Evolutionary conservation across 2,797 vertebrate species (phyloP).

Genomic region (Fringilla coelebs): DNA sequence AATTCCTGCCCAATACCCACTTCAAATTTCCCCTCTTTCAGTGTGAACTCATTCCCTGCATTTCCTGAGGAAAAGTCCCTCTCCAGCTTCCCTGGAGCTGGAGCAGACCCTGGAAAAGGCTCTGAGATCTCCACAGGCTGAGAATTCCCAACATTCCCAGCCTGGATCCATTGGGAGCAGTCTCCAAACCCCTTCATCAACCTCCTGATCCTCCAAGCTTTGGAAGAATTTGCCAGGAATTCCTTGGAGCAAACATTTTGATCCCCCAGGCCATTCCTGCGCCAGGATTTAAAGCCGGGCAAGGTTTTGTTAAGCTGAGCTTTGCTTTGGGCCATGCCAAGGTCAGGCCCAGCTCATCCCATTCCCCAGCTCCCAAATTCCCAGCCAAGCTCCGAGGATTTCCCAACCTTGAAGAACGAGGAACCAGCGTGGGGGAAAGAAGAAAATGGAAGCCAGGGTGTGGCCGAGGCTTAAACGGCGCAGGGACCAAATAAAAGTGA

Average conservation of each 20-base stretch:
- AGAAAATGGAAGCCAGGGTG: background rate
- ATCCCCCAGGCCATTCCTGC: too few species aligned
- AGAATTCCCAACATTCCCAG: background rate
- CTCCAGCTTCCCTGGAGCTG: background rate
- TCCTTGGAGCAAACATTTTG: background rate
- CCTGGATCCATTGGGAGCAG: too few species aligned
- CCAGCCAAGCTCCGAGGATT: rapidly evolving
- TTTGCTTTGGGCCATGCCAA: background rate
- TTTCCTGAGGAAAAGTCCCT: background rate
- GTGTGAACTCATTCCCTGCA: too few species aligned
- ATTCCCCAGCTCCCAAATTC: background rate
- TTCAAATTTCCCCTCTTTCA: rapidly evolving
- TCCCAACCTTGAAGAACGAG: slow-evolving; percentile 6
- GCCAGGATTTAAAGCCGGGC: background rate
- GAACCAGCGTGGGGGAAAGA: background rate
- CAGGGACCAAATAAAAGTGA: slow-evolving; percentile 21
- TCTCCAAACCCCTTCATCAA: rapidly evolving
- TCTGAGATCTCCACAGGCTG: background rate
- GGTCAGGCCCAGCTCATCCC: background rate
- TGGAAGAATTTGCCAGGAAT: background rate
- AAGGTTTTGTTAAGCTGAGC: background rate
- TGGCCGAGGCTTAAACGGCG: background rate
- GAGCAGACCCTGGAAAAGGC: background rate
- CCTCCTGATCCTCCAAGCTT: background rate
- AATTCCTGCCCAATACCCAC: background rate